Conservation (phyloP, 2,113 vertebrate genomes). For the Phalacrocorax brasilianus region DNA sequence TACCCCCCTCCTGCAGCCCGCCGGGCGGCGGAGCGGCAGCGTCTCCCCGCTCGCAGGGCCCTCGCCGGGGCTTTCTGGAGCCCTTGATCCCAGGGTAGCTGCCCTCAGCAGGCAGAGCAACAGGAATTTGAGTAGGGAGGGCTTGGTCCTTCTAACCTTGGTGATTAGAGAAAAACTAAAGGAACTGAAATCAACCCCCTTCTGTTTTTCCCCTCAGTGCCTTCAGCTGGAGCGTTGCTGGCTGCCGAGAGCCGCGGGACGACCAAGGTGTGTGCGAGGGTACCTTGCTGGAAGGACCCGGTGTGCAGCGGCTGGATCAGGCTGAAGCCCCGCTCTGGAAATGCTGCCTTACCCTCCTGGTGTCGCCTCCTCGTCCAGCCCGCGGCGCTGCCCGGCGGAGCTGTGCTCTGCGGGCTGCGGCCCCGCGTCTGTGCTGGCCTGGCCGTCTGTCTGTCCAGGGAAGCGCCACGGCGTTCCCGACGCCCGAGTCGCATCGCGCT, state of each 20-base stretch:
- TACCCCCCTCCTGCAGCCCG: neutral
- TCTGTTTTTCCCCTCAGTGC: too few species aligned
- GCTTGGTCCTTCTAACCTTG: neutral
- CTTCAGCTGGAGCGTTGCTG: too few species aligned
- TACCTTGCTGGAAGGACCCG: too few species aligned
- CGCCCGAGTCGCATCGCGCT: too few species aligned
- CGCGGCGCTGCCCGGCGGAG: neutral
- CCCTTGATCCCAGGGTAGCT: fast-evolving
- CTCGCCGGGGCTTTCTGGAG: neutral
- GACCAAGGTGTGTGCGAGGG: too few species aligned
- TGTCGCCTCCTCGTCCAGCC: neutral
- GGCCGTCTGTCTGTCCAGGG: too few species aligned
- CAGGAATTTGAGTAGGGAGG: too few species aligned
- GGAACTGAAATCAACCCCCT: neutral
- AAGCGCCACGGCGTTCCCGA: neutral
- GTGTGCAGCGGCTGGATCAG: too few species aligned
- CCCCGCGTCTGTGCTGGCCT: too few species aligned
- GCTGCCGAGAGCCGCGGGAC: neutral
- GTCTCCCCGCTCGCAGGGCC: fast-evolving
- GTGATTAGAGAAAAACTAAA: neutral
- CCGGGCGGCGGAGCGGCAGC: neutral
- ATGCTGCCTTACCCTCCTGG: neutral
- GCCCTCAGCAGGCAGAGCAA: neutral
- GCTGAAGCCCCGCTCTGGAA: neutral
- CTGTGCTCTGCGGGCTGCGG: too few species aligned